phyloP scores from a whole-genome alignment of 1,140 invertebrate species.

The Diorhabda elongata region DNA sequence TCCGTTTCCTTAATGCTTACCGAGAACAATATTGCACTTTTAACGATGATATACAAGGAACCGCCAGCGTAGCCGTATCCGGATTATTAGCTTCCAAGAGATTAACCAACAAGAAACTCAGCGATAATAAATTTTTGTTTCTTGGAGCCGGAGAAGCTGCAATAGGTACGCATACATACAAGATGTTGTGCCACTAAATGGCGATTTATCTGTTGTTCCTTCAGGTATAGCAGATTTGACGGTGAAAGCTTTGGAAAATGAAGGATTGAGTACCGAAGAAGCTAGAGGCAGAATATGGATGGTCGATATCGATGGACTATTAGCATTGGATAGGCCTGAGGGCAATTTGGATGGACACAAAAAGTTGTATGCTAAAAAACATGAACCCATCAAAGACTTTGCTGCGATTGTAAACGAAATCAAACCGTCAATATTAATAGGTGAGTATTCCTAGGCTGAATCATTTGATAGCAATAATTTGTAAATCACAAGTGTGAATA shows the following conservation, averaged over 20 bases:
- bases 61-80: constrained; percentile 84
- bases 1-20: constrained; percentile 83
- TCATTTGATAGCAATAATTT: no score
- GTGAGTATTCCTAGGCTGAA: constrained; percentile 47
- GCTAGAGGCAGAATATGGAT: constrained; percentile 83
- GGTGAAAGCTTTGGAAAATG: constrained; percentile 80
- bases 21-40: constrained; percentile 86
- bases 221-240: constrained; percentile 52
- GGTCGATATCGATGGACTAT: constrained; percentile 79
- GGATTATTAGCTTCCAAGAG: constrained; percentile 80
- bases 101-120: constrained; percentile 73
- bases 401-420: constrained; percentile 74
- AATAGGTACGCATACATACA: constrained; percentile 58
- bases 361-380: constrained; percentile 76
- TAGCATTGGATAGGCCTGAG: constrained; percentile 69
- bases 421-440: constrained; percentile 82
- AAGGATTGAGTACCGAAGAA: constrained; percentile 71
- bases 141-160: constrained; percentile 90
- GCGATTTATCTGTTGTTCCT: neutral
- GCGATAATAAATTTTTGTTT: constrained; percentile 83
- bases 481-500: no score
- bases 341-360: constrained; percentile 75
- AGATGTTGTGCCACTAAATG: no score
- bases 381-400: constrained; percentile 71
- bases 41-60: constrained; percentile 97